Conservation (phyloP, 2,797 vertebrate species). For the Sebastes nivosus region DNA sequence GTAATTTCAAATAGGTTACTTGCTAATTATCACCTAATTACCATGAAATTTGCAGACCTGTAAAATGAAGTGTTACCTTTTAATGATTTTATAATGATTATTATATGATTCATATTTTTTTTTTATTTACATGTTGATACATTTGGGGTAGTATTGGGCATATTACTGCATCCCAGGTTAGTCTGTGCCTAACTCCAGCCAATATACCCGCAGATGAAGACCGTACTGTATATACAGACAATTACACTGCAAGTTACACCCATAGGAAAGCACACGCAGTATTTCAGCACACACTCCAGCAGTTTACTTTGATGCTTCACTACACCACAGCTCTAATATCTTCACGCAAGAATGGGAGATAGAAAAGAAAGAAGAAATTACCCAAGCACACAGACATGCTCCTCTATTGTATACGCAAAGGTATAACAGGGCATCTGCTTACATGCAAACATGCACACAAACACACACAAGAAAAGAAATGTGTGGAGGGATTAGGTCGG, state of each 20-base stretch:
- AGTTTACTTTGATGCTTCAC: constrained; percentile 29
- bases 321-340: constrained; percentile 9
- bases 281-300: constrained; percentile 21
- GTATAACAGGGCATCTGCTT: constrained; percentile 17
- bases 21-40: too few relatives aligned
- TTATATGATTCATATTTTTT: background rate
- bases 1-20: too few relatives aligned
- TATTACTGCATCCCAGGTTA: background rate
- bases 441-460: constrained; percentile 22
- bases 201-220: background rate
- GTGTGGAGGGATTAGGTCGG: constrained; percentile 29
- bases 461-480: constrained; percentile 1
- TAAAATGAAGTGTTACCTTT: too few relatives aligned
- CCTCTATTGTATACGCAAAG: constrained; percentile 11
- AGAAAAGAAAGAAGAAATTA: background rate
- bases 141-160: background rate
- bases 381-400: constrained; percentile 14
- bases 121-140: too few relatives aligned
- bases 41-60: too few relatives aligned
- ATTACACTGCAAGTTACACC: constrained; percentile 5
- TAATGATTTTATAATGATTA: background rate
- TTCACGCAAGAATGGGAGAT: constrained; percentile 6
- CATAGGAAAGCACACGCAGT: constrained; percentile 18
- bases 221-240: background rate
- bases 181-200: background rate